phyloP scores from a whole-genome alignment of 2,888 invertebrate species.

The Helicoverpa assulta region DNA sequence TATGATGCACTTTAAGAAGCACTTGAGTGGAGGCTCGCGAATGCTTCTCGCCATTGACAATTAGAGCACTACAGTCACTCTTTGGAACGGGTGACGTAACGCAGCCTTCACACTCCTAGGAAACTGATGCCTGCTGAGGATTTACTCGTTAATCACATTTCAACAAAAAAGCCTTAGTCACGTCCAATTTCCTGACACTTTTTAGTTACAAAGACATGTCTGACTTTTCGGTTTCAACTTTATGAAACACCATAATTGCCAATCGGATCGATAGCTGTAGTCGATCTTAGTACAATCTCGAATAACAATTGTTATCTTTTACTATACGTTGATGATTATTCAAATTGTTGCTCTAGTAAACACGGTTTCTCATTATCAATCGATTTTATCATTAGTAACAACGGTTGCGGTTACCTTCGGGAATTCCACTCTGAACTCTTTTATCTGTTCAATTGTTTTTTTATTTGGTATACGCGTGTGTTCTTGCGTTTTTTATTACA shows the following conservation, averaged over 20 bases:
- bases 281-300: conserved; percentile 1
- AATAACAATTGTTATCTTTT: conserved; percentile 14
- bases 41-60: conserved; percentile 77
- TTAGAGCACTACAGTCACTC: conserved; percentile 84
- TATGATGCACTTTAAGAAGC: conserved; percentile 46
- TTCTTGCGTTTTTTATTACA: conserved; percentile 5
- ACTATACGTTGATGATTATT: conserved; percentile 2
- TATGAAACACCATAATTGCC: conserved; percentile 11
- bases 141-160: conserved; percentile 27
- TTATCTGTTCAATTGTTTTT: conserved; percentile 44
- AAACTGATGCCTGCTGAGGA: conserved; percentile 47
- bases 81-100: conserved; percentile 86
- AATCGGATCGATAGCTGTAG: conserved; percentile 1
- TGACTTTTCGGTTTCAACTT: conserved; percentile 9
- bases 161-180: conserved; percentile 33
- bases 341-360: conserved; percentile 6
- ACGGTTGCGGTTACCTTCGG: conserved; percentile 16
- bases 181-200: conserved; percentile 17
- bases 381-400: conserved; percentile 15
- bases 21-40: conserved; percentile 53
- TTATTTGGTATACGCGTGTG: background rate
- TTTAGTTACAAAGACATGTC: conserved; percentile 5
- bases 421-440: conserved; percentile 40
- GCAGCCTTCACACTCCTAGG: conserved; percentile 81
- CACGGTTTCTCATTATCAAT: conserved; percentile 6